Conservation (phyloP, 2,888 invertebrate genomes). For the Athrips mouffetella region DNA sequence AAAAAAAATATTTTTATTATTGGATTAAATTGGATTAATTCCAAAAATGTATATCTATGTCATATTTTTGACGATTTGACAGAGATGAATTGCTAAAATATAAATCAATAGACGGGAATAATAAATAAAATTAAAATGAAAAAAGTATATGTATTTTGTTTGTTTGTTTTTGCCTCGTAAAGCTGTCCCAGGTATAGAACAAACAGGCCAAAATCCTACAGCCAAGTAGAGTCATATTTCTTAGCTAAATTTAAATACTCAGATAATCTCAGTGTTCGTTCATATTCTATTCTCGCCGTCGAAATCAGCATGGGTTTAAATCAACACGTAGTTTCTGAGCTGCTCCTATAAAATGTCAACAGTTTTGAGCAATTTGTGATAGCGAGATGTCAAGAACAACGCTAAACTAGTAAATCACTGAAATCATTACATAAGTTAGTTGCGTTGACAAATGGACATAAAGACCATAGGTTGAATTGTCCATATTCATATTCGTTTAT, state of each 20-base stretch:
- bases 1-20: no score
- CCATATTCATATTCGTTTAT: no score
- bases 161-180: neutral
- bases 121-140: neutral
- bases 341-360: slow-evolving; percentile 29
- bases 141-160: no score
- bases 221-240: slow-evolving; percentile 2
- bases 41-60: no score
- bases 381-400: slow-evolving; percentile 23
- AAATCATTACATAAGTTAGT: slow-evolving; percentile 63
- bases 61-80: no score
- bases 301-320: slow-evolving; percentile 3
- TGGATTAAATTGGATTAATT: no score
- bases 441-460: no score
- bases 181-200: slow-evolving; percentile 2
- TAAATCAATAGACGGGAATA: neutral
- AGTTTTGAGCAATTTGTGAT: slow-evolving; percentile 56
- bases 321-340: slow-evolving; percentile 8
- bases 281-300: slow-evolving; percentile 8
- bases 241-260: slow-evolving; percentile 3
- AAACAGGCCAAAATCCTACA: neutral
- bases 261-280: neutral
- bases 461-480: no score
- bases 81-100: no score
- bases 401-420: slow-evolving; percentile 36